Evolutionary conservation across 2,888 invertebrate species (phyloP).

Genomic region (Heliconius aoede): DNA sequence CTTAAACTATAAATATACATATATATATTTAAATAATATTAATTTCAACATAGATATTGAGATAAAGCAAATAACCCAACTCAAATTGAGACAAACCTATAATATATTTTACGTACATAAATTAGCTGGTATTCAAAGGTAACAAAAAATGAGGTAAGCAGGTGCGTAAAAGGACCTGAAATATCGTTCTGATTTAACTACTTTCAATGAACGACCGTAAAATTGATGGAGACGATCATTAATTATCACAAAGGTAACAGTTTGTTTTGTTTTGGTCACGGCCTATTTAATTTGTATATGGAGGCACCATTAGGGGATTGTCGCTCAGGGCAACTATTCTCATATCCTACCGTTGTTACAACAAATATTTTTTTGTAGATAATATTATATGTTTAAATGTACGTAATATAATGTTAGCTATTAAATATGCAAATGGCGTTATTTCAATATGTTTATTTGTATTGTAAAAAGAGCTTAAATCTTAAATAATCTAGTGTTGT

Average conservation of each 20-base stretch:
- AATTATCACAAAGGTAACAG: conserved; percentile 73
- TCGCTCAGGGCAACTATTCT: conserved; percentile 66
- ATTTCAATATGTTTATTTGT: not conserved
- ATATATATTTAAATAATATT: too few species aligned
- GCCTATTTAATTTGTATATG: conserved; percentile 76
- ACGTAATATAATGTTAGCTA: not conserved
- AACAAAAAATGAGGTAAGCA: conserved; percentile 54
- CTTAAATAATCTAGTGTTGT: too few species aligned
- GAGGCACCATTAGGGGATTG: conserved; percentile 77
- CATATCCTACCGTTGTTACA: conserved; percentile 23
- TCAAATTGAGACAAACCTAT: conserved; percentile 20
- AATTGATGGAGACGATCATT: conserved; percentile 78
- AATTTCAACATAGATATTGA: not conserved
- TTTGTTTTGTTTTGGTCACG: conserved; percentile 80
- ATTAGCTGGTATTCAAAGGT: conserved; percentile 41
- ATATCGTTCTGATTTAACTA: conserved; percentile 56
- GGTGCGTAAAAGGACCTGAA: conserved; percentile 62
- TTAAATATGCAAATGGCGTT: not conserved
- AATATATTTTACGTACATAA: conserved; percentile 35
- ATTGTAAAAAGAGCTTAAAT: not conserved
- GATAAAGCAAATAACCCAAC: conserved; percentile 3
- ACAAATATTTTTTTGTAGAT: conserved; percentile 27
- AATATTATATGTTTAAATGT: not conserved
- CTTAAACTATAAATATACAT: too few species aligned
- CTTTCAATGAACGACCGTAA: conserved; percentile 72